Base-by-base conservation (phyloP, 2,113 vertebrate species). In the Peucedramus taeniatus region DNA sequence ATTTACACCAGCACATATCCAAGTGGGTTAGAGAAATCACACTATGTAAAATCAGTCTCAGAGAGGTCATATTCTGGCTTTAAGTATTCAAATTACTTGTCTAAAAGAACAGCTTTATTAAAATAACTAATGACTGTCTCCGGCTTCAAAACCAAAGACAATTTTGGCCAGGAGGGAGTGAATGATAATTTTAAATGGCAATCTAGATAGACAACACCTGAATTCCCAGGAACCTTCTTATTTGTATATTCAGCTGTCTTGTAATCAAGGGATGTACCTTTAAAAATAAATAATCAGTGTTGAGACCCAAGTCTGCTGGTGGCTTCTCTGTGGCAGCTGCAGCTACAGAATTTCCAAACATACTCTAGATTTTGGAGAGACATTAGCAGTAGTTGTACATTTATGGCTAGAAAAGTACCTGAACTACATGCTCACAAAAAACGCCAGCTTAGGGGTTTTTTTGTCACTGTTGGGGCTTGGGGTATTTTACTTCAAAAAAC, bases 21-120 rank as follows among this genome's bases (percentile, higher is more conserved):
- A 93, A 71, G 59, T 53, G 2, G 7, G 42, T 57, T 49, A 89
- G 35, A 93, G 68, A 89, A 93, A 78, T 66, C 51, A 88, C 15
- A 42, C 30, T 40, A 39, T 17, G 47, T 63, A 93, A 96, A 88
- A 93, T 27, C 35, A 83, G 50, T 28, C 74, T 87, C 75, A 74
- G 50, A 93, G 51, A 95, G 64, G 54, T 75, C 87, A 70, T 11
- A 78, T 70, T 92, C 59, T 64, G 79, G 68, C n/a, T 93, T 24
- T 74, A n/a, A 51, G 24, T 66, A 93, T 81, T 83, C 64, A 93
- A 87, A 83, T 77, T 6, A 56, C 14, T 51, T 92, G 33, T 74
- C 63, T 94, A 68, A 88, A 94, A 83, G 79, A 75, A 78, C 35
- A 54, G 79, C 59, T 59, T 86, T 80, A 84, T 88, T 87, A 85